Base-by-base conservation (phyloP, 2,113 vertebrate species). In the Peromyscus polionotus region DNA sequence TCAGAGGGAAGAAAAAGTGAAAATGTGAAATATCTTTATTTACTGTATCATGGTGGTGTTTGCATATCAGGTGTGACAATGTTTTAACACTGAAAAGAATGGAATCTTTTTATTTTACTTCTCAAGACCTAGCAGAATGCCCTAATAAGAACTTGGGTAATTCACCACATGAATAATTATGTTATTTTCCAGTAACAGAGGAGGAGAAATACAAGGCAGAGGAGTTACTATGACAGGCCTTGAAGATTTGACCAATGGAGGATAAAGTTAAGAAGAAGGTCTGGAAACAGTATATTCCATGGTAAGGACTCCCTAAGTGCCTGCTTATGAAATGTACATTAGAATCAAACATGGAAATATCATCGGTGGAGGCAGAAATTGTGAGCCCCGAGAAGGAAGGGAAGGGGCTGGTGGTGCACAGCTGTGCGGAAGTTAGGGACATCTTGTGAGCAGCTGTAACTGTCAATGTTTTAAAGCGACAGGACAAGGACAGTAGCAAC, bases 381-480 rank as follows among this genome's bases (percentile, higher is more conserved):
- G 54, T 86, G n/a, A 13, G 67, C 76, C 51, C 59, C 39, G 83
- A 45, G 42, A 96, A 72, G 10, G 54, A 54, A 54, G 54, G 79
- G 7, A 97, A 91, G 11, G 39, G 22, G 24, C 54, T 63, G 33
- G 14, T 59, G 22, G n/a, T 93, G 14, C 7, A 88, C 7, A 85
- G 24, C 31, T 88, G 12, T 59, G 48, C 9, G 16, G 14, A 28
- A 80, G 84, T n/a, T 76, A 70, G 17, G 67, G 80, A n/a, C 31
- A 63, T 80, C 17, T 54, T 26, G 20, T 59, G 92, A 72, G 24
- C 86, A 80, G 28, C 2, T 95, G 0, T 0, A 95, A 45, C 0
- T 92, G 79, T 93, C 88, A 65, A 65, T 19, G 75, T 88, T 95
- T 89, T 88, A 73, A 95, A 93, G 45, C 20, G 84, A 90, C 93